A percentile compares a stretch with the other conserved stretches of the same genome.
Conservation (phyloP, 2,888 invertebrate species). For the Agrotis ipsilon region DNA sequence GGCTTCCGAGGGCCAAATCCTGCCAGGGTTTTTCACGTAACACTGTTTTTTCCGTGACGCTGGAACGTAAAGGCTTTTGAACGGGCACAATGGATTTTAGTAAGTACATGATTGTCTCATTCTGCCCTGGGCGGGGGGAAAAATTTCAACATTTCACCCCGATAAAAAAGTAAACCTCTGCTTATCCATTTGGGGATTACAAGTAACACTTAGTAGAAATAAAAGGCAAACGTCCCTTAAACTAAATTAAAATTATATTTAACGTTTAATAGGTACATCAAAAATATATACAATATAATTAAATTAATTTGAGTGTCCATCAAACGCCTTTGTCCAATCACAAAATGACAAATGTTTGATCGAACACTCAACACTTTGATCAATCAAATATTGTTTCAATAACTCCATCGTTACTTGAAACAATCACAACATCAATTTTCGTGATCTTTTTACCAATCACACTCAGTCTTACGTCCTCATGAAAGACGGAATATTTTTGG, state of each 20-base stretch:
- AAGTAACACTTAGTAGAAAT: constrained; percentile 37
- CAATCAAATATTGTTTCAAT: constrained; percentile 40
- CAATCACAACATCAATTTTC: constrained; percentile 51
- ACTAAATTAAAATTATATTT: constrained; percentile 67
- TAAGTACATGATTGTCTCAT: too few relatives aligned
- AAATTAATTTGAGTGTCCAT: constrained; percentile 46
- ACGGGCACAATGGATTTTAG: too few relatives aligned
- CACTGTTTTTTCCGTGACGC: too few relatives aligned
- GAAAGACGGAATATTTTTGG: constrained; percentile 74
- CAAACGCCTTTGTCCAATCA: constrained; percentile 41
- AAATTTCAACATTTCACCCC: too few relatives aligned
- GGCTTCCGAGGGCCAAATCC: too few relatives aligned
- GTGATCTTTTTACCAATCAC: constrained; percentile 63
- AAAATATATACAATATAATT: constrained; percentile 64
- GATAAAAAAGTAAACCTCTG: too few relatives aligned
- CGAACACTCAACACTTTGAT: constrained; percentile 44
- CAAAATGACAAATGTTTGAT: constrained; percentile 47
- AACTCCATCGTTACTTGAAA: constrained; percentile 35
- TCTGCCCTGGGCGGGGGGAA: too few relatives aligned
- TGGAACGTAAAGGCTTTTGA: too few relatives aligned
- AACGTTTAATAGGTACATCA: constrained; percentile 58
- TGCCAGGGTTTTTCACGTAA: too few relatives aligned
- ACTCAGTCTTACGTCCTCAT: constrained; percentile 84
- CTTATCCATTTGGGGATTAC: too few relatives aligned
- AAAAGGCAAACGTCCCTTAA: constrained; percentile 63